A percentile compares a stretch with the other conserved stretches of the same genome.
phyloP scores from a whole-genome alignment of 1,140 invertebrate genomes.

The Venturia canescens region DNA sequence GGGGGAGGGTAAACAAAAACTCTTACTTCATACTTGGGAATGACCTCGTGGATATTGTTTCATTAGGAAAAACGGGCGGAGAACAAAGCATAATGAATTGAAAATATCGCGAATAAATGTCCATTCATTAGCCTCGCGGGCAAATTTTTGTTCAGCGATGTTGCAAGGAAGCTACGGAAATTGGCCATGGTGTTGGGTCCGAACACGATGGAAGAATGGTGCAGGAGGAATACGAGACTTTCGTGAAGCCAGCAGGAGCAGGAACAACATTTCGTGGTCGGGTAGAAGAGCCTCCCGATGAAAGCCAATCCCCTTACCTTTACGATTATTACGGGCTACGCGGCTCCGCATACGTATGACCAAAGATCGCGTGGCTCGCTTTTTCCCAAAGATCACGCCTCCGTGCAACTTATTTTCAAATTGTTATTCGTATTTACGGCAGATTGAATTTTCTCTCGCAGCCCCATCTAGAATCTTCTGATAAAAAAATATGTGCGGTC shows the following conservation, averaged over 20 bases:
- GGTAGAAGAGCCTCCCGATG: conserved; percentile 49
- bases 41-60: neutral
- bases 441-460: conserved; percentile 60
- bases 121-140: neutral
- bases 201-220: neutral
- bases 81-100: neutral
- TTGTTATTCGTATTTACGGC: conserved; percentile 64
- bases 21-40: too few species aligned
- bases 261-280: conserved; percentile 43
- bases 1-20: too few species aligned
- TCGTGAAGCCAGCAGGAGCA: too few species aligned
- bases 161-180: neutral
- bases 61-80: neutral
- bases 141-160: neutral
- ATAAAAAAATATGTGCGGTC: neutral
- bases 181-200: conserved; percentile 13
- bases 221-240: neutral
- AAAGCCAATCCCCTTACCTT: conserved; percentile 63
- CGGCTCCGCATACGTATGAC: conserved; percentile 25
- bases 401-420: conserved; percentile 55
- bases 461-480: neutral
- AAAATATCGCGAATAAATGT: neutral
- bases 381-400: neutral
- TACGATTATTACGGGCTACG: conserved; percentile 61
- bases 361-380: conserved; percentile 14